Evolutionary conservation across 2,113 vertebrate genomes (phyloP), one percentile per base, ranked within the genome.

Genomic region (Caracal caracal): DNA sequence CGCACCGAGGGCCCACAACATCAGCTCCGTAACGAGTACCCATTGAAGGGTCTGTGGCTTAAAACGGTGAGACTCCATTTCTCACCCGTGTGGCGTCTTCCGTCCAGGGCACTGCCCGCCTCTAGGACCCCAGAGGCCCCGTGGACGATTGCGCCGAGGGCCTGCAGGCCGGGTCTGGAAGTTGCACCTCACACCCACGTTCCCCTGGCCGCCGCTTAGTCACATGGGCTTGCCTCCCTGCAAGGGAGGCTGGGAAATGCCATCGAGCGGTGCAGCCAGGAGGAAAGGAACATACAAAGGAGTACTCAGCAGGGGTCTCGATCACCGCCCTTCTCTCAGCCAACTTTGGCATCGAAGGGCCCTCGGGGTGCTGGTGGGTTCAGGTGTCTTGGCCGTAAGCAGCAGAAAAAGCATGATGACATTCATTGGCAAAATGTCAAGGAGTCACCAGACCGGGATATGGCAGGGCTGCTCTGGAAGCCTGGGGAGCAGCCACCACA

Each of bases 21-120:
- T 35, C 76, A 49, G 87, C 47, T 56, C 61, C 87, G 0, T 28
- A 33, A 79, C 53, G 51, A 89, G 66, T 15, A 40, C 11, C 15
- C 33, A 7, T 37, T n/a, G 17, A 40, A 5, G 47, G 81, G 47
- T 70, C 89, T 79, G 6, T 13, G 30, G 28, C 22, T 70, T 13
- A 6, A 56, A 59, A 59, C 10, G 0, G 2, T 26, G 3, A 35
- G 28, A 2, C 24, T 37, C 43, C 9, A 24, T 70, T 66, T 71
- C 22, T 47, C 30, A 33, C 8, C 37, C 3, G 1, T 0, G 19
- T 0, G 8, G 12, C 4, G 10, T 43, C 28, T 76, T 15, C 37
- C 22, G 26, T 1, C 24, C 2, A 3, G 0, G 6, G 24, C 10
- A 16, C 15, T 3, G 8, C 13, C 20, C 1, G 7, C 10, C 24